phyloP scores from a whole-genome alignment of 2,113 vertebrate genomes.

The Fulica atra region DNA sequence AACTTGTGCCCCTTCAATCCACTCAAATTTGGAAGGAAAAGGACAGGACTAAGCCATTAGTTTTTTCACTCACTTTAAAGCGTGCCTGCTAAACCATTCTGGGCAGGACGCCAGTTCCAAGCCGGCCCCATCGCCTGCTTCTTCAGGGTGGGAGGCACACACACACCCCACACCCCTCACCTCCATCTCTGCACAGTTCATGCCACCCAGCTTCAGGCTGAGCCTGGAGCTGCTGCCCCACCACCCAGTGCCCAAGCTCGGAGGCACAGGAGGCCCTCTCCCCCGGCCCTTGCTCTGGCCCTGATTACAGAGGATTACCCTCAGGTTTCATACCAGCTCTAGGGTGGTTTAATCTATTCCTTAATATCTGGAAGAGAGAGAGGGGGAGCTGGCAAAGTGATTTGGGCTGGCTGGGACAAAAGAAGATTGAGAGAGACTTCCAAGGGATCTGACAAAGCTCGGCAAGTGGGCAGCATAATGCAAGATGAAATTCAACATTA shows the following conservation, averaged over 20 bases:
- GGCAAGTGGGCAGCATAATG: conserved; percentile 42
- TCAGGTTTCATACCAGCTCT: conserved; percentile 29
- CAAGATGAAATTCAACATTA: conserved; percentile 47
- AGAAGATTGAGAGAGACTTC: conserved; percentile 65
- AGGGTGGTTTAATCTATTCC: conserved; percentile 54
- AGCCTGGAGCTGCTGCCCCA: background rate
- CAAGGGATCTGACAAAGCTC: conserved; percentile 55
- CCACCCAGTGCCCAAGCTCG: fast-evolving
- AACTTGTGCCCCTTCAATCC: background rate
- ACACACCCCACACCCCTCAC: too few relatives aligned
- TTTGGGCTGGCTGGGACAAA: conserved; percentile 51
- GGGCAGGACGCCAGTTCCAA: background rate
- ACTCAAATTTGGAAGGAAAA: background rate
- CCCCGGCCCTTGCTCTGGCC: background rate
- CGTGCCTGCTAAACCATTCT: background rate
- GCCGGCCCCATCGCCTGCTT: background rate
- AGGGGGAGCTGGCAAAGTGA: conserved; percentile 36
- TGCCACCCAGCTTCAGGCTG: background rate
- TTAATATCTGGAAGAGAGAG: conserved; percentile 50
- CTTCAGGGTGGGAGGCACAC: background rate
- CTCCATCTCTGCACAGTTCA: background rate
- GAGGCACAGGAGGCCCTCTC: background rate
- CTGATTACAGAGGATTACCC: conserved; percentile 45
- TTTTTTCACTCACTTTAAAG: conserved; percentile 7
- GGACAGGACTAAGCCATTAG: background rate